Evolutionary conservation across 2,113 vertebrate species (phyloP), one percentile per base, ranked within the genome.

Genomic region (Ictalurus furcatus): DNA sequence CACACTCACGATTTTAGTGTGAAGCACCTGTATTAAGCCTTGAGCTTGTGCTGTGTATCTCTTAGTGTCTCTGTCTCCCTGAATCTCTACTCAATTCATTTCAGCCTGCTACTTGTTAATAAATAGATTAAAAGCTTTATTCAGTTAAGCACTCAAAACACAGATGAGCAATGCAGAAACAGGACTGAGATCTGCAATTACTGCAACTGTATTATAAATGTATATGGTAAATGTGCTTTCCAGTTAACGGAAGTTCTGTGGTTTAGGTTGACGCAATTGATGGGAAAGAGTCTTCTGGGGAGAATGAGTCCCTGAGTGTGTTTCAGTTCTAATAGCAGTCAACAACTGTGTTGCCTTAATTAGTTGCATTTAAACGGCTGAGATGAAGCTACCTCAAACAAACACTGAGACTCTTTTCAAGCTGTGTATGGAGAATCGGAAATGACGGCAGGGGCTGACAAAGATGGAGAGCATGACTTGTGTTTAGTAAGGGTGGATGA

Each of bases 381-480:
- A 37, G 34, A 58, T 78, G 85, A 87, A 73, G 19, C 67, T 40
- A 37, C 84, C n/a, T 73, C 69, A 67, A 69, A 79, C 37, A 83
- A 83, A 82, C 34, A 58, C 63, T 12, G 63, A n/a, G 54, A 12
- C 56, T 84, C 67, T 61, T 63, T 83, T 86, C 56, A 84, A 58
- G 56, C 67, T 88, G 67, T 14, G 48, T 17, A 86, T 83, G 61
- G 84, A 86, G 59, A 86, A 34, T 82, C 87, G 58, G 85, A 90
- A 86, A 85, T 88, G 58, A 87, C 82, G 87, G 69, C 69, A 82
- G 59, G 67, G 28, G 23, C 63, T 61, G 85, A 89, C 40, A 76
- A 63, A 83, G 40, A 73, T 80, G 76, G 71, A 87, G 90, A 84
- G 88, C 80, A 87, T 84, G 85, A 89, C 79, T 80, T 65, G 84